Conservation (phyloP, 2,797 vertebrate species). For the Pipistrellus nathusii region DNA sequence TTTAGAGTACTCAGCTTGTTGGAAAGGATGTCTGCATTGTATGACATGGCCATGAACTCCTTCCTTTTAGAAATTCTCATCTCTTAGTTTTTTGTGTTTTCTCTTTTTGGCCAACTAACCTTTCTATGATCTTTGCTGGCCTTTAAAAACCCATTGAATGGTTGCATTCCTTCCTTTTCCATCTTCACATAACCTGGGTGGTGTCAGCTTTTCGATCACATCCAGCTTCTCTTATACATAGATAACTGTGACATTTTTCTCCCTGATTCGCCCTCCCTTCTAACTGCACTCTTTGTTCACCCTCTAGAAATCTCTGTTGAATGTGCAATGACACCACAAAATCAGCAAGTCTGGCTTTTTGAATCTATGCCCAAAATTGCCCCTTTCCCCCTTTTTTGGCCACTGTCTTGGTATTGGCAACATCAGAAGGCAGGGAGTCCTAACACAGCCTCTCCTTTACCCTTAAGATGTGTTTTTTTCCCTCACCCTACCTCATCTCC, state of each 20-base stretch:
- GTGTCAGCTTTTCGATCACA: background rate
- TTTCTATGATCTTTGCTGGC: background rate
- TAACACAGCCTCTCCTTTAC: background rate
- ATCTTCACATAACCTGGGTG: background rate
- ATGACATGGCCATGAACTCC: accelerated
- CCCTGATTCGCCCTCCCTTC: background rate
- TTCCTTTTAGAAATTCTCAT: background rate
- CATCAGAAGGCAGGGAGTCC: background rate
- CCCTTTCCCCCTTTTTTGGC: background rate
- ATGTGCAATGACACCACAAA: background rate
- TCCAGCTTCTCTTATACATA: background rate
- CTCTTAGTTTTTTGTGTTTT: background rate
- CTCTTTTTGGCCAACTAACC: background rate
- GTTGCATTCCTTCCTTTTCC: background rate
- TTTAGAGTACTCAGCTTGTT: background rate
- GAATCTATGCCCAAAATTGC: background rate
- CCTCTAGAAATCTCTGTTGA: background rate
- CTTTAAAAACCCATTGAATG: background rate
- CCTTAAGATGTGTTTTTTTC: background rate
- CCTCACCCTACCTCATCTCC: background rate
- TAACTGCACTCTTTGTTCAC: background rate
- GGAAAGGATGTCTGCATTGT: accelerated
- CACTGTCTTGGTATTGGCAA: background rate
- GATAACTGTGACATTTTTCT: background rate
- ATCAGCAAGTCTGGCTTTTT: background rate